A percentile compares a stretch with the other conserved stretches of the same genome.
These are phyloP conservation scores for Tragulus kanchil DNA, from an alignment of 2,113 vertebrate species.

Conservation along the genomic window DNA sequence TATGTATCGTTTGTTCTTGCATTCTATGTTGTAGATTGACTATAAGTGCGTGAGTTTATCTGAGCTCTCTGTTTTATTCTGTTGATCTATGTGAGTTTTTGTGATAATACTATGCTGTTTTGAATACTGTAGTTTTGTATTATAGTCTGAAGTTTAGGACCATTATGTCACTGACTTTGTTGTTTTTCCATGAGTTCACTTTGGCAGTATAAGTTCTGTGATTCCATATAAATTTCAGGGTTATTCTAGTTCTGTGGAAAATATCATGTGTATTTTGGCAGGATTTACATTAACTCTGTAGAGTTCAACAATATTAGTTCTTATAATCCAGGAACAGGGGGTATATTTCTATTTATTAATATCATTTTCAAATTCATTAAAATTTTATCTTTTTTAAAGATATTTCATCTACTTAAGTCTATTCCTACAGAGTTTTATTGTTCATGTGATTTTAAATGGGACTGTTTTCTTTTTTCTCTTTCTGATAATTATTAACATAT, in stretches of 20 bases:
- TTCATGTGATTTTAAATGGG: background rate
- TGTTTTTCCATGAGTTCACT: background rate
- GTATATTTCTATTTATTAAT: background rate
- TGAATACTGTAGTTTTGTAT: background rate
- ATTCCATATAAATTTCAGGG: background rate
- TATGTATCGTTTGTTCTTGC: background rate
- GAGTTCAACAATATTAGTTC: background rate
- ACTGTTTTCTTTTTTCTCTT: background rate
- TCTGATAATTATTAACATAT: background rate
- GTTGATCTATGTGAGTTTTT: background rate
- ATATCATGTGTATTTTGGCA: background rate
- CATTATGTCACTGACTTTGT: background rate
- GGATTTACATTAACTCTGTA: background rate
- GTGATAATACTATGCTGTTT: background rate
- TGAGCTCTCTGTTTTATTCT: background rate
- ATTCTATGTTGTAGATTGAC: background rate
- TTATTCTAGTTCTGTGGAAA: background rate
- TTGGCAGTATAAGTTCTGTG: background rate
- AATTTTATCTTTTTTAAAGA: background rate
- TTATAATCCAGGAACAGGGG: background rate
- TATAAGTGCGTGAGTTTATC: background rate
- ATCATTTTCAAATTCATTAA: background rate
- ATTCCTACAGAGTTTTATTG: background rate
- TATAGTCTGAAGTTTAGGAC: background rate
- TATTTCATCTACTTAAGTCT: background rate